phyloP scores from a whole-genome alignment of 1,140 invertebrate genomes.

The Conus ventricosus region DNA sequence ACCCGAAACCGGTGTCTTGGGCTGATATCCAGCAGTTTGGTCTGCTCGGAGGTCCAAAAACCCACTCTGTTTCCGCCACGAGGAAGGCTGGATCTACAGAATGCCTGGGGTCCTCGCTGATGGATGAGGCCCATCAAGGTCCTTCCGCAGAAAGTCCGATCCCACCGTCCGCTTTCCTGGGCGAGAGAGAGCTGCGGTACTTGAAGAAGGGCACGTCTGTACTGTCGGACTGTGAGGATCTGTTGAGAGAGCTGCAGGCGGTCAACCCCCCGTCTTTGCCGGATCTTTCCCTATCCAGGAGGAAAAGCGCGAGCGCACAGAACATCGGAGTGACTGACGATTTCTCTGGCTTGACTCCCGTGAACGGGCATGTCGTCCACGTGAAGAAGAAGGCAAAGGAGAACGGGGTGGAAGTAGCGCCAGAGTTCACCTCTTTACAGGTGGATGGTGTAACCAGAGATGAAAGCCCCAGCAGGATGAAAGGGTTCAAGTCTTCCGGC shows the following conservation, averaged over 20 bases:
- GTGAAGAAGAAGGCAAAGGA: not conserved
- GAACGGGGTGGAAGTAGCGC: too few relatives aligned
- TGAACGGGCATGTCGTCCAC: not conserved
- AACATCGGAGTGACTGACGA: not conserved
- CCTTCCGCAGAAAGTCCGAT: slow-evolving; percentile 13
- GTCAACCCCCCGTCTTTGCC: not conserved
- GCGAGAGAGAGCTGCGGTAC: not conserved
- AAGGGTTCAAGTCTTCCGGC: slow-evolving; percentile 50
- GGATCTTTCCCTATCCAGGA: not conserved
- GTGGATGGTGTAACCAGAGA: not conserved
- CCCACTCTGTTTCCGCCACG: not conserved
- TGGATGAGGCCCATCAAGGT: not conserved
- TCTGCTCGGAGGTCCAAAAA: not conserved
- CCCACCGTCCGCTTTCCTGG: too few relatives aligned
- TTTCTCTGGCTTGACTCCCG: not conserved
- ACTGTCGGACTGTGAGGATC: slow-evolving; percentile 22
- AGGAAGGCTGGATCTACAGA: not conserved
- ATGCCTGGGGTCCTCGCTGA: not conserved
- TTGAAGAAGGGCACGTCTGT: not conserved
- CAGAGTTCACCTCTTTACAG: too few relatives aligned
- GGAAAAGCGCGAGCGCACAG: not conserved
- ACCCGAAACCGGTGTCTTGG: not conserved
- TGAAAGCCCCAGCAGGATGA: slow-evolving; percentile 53
- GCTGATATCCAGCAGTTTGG: not conserved
- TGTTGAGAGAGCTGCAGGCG: slow-evolving; percentile 1